Evolutionary conservation across 2,113 vertebrate genomes (phyloP), one percentile per base, ranked within the genome.

Genomic region (Isichthys henryi): DNA sequence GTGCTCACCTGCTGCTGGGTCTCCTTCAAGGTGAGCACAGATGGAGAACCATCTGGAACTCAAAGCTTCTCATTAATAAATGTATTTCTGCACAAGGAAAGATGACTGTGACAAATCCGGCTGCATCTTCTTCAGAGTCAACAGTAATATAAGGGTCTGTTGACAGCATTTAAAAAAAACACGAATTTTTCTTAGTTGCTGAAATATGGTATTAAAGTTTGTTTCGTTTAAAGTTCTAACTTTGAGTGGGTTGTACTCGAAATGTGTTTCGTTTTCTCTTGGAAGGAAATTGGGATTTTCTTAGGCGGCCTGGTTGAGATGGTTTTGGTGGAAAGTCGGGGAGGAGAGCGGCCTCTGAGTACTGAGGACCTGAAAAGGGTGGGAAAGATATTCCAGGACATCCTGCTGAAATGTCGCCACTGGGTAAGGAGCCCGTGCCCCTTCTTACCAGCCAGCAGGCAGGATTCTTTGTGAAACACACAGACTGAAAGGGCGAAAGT

Each of bases 1-100:
- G 94, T 98, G 70, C 95, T 98, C 92, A 98, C 97, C 0, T 97
- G 97, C 92, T 98, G 97, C 94, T 98, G 97, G 97, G 97, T 98
- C 52, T 97, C 97, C 0, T 96, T 98, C 89, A 98, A 98, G 96
- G 97, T 98, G 91, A 84, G 74, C 27, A 13, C 31, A 56, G 48
- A 19, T 88, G 10, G 23, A 39, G n/a, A 6, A 39, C 48, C 35
- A 74, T 66, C 66, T 88, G 43, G 45, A 49, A 87, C 15, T 50
- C n/a, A 56, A 52, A 85, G 43, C 82, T 27, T 77, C 74, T 77
- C 35, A 43, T 43, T 77, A 43, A 35, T 77, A 5, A 17, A 43
- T 77, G 35, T 39, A 43, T 43, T 39, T 77, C 74, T 77, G 70
- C 23, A 27, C 23, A 77, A 77, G 70, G 31, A 77, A 5, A 6